Evolutionary conservation across 2,888 invertebrate species (phyloP).

Genomic region (Apeira syringaria): DNA sequence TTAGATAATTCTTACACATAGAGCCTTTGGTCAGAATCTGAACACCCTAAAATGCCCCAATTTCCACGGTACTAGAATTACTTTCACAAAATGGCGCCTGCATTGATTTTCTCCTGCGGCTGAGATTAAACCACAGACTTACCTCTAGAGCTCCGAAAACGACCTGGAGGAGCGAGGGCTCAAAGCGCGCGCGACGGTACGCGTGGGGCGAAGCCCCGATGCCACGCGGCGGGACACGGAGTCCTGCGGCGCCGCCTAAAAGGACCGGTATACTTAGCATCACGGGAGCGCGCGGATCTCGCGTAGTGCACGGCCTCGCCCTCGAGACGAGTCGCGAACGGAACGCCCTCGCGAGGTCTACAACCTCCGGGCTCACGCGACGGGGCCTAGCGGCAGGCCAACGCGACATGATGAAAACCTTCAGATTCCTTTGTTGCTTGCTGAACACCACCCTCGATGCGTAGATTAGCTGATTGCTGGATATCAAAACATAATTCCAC

Average conservation of each 20-base stretch:
- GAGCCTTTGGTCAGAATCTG: background rate
- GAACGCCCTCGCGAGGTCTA: slow-evolving; percentile 72
- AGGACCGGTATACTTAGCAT: slow-evolving; percentile 74
- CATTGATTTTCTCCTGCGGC: slow-evolving; percentile 64
- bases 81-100: slow-evolving; percentile 68
- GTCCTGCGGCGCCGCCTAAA: slow-evolving; percentile 76
- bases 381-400: slow-evolving; percentile 71
- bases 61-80: slow-evolving; percentile 37
- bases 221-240: slow-evolving; percentile 60
- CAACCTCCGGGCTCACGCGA: slow-evolving; percentile 75
- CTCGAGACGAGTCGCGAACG: slow-evolving; percentile 62
- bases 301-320: slow-evolving; percentile 37
- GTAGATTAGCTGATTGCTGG: slow-evolving; percentile 50
- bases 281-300: slow-evolving; percentile 59
- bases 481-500: slow-evolving; percentile 76
- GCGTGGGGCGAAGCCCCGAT: slow-evolving; percentile 19
- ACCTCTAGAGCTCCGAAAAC: slow-evolving; percentile 63
- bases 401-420: slow-evolving; percentile 49
- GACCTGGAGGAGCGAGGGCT: slow-evolving; percentile 75
- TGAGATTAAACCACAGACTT: slow-evolving; percentile 57
- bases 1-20: no score
- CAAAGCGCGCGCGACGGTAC: slow-evolving; percentile 74
- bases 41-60: slow-evolving; percentile 23
- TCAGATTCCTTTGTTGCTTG: slow-evolving; percentile 31
- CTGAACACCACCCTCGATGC: slow-evolving; percentile 36